Evolutionary conservation across 2,888 invertebrate species (phyloP), one percentile per base, ranked within the genome.

Genomic region (Nebria brevicollis): DNA sequence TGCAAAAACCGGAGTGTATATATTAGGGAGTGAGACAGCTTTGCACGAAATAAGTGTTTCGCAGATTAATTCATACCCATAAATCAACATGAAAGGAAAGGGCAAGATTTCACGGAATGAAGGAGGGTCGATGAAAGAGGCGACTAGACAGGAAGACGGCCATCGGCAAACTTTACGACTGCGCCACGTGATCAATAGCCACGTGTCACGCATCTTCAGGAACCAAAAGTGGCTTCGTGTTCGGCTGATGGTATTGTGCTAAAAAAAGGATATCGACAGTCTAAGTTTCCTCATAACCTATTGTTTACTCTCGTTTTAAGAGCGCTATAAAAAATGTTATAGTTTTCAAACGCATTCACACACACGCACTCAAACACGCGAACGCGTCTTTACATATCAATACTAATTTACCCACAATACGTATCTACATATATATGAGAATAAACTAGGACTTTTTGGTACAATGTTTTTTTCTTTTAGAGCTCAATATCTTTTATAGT

Each of bases 171-270:
- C 70, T 70, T 70, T 70, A 70, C 34, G 70, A 70, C 70, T 26
- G 70, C 26, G 25, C n/a, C 70, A 70, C 70, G 70, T 70, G 70
- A 70, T 70, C 70, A 70, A 70, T 70, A 25, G 70, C 34, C 70
- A 70, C 26, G 70, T 70, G 70, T 70, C 70, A 70, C 70, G 70
- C 70, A 70, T 70, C 70, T 11, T 70, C 25, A 11, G n/a, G 25
- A 54, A 54, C 54, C 54, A 13, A 54, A 54, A 54, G 54, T 34
- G 25, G 66, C 34, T 25, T 20, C 70, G 70, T 34, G 34, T 34
- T 70, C 15, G 26, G 70, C 25, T 26, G 25, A 5, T 20, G 34
- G 34, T 34, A 34, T 34, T 4, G 34, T 4, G 34, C 34, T 34
- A 34, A 34, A 5, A 34, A 34, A 70, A 10, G n/a, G 20, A 4